phyloP scores from a whole-genome alignment of 2,113 vertebrate genomes.

The Albula goreensis region DNA sequence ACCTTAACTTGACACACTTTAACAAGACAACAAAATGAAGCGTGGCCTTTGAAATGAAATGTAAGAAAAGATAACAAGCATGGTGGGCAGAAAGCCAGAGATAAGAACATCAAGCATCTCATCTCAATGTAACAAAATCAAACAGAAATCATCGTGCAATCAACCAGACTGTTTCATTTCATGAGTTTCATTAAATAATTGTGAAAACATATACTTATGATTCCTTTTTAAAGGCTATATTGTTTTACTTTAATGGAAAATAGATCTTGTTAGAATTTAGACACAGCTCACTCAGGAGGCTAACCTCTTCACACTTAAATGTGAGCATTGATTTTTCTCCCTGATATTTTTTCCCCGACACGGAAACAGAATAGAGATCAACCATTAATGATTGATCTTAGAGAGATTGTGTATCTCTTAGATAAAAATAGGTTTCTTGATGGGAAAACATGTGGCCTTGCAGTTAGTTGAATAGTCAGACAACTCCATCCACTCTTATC shows the following conservation, averaged over 20 bases:
- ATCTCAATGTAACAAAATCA: constrained; percentile 4
- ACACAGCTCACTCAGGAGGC: not conserved
- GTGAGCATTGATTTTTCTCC: not conserved
- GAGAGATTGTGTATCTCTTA: not conserved
- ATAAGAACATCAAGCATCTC: constrained; percentile 7
- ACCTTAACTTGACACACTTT: not conserved
- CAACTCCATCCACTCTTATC: too few relatives aligned
- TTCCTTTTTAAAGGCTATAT: not conserved
- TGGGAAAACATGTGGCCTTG: too few relatives aligned
- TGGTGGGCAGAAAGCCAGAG: not conserved
- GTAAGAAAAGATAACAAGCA: not conserved
- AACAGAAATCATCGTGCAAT: not conserved
- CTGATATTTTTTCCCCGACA: not conserved
- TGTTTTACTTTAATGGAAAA: not conserved
- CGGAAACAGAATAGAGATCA: not conserved
- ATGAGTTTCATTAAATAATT: not conserved
- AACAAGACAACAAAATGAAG: not conserved
- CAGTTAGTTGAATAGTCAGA: too few relatives aligned
- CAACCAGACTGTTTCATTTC: not conserved
- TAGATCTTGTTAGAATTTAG: constrained; percentile 2
- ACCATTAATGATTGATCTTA: not conserved
- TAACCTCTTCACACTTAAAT: not conserved
- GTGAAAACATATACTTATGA: not conserved
- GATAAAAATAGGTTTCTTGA: not conserved
- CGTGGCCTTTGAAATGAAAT: not conserved